phyloP scores from a whole-genome alignment of 2,113 vertebrate species.

The Odontophorus gujanensis region DNA sequence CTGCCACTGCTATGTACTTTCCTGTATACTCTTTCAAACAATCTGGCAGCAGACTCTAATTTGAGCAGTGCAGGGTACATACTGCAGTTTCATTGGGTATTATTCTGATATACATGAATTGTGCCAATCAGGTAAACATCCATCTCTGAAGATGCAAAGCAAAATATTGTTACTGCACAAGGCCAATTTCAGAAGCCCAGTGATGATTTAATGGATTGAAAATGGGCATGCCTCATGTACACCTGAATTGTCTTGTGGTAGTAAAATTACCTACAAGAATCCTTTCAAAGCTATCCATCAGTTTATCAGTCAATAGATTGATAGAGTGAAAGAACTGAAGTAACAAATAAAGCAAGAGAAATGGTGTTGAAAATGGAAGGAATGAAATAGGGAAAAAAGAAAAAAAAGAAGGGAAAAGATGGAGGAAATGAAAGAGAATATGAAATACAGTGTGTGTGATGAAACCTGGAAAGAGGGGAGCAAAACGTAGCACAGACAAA shows the following conservation, averaged over 20 bases:
- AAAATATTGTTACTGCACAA: background rate
- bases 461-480: background rate
- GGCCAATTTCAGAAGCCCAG: background rate
- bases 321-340: background rate
- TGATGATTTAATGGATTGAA: background rate
- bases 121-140: background rate
- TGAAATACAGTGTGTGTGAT: background rate
- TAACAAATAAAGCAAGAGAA: background rate
- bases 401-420: background rate
- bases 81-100: background rate
- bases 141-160: background rate
- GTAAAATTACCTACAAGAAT: background rate
- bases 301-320: background rate
- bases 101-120: background rate
- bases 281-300: background rate
- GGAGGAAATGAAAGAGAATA: background rate
- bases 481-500: background rate
- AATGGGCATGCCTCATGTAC: background rate
- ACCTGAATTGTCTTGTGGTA: background rate
- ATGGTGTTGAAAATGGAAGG: background rate
- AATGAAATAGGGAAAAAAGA: background rate
- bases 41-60: conserved; percentile 52
- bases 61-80: conserved; percentile 16
- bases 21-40: conserved; percentile 56
- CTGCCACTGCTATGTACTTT: conserved; percentile 64